phyloP scores from a whole-genome alignment of 2,797 vertebrate genomes.

The Kryptopterus vitreolus region DNA sequence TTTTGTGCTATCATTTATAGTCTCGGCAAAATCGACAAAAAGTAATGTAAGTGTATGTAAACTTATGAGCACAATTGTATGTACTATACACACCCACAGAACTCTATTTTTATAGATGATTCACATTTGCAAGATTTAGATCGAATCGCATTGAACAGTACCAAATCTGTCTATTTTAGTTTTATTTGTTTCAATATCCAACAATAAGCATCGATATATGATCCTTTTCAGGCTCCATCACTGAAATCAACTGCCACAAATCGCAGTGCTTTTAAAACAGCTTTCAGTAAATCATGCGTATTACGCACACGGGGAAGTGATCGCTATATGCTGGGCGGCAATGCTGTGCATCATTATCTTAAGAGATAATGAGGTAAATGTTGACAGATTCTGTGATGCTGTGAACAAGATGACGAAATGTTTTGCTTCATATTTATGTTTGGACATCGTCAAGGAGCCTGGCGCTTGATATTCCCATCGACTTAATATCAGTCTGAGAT shows the following conservation, averaged over 20 bases:
- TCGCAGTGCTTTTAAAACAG: not conserved
- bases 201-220: too few relatives aligned
- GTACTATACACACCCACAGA: too few relatives aligned
- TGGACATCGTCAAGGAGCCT: constrained; percentile 62
- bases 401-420: constrained; percentile 54
- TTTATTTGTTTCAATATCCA: not conserved
- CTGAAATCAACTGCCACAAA: not conserved
- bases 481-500: constrained; percentile 58
- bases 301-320: not conserved
- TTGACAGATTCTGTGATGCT: constrained; percentile 59
- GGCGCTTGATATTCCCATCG: constrained; percentile 20
- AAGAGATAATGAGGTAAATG: constrained; percentile 69
- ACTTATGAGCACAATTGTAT: too few relatives aligned
- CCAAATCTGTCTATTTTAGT: not conserved
- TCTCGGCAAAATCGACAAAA: too few relatives aligned
- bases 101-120: too few relatives aligned
- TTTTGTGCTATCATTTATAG: too few relatives aligned
- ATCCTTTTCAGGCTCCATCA: not conserved
- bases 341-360: constrained; percentile 61
- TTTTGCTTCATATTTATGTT: constrained; percentile 56
- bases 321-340: not conserved
- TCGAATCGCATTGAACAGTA: not conserved
- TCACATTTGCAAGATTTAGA: not conserved
- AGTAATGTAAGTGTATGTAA: too few relatives aligned
- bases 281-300: not conserved